phyloP scores from a whole-genome alignment of 1,140 invertebrate genomes.

The Neuroterus valhalla region DNA sequence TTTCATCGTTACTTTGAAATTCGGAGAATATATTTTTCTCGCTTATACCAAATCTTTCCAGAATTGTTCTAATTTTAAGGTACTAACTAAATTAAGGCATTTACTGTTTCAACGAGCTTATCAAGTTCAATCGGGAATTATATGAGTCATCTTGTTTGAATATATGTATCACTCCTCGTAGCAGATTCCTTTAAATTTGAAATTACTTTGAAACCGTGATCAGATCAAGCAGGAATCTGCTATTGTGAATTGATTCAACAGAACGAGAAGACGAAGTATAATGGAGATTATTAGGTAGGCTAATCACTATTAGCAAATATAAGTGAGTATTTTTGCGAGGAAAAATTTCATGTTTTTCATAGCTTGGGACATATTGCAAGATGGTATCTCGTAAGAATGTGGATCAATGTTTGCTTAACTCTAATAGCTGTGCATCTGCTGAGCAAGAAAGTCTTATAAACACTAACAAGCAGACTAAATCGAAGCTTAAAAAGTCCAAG shows the following conservation, averaged over 20 bases:
- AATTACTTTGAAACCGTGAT: too few relatives aligned
- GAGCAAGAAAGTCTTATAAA: conserved; percentile 47
- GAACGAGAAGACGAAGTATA: too few relatives aligned
- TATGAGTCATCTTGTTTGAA: too few relatives aligned
- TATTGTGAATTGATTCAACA: too few relatives aligned
- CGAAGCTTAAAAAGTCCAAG: conserved; percentile 58
- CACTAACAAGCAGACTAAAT: conserved; percentile 52
- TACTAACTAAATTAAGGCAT: background rate
- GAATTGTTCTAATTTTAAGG: conserved; percentile 18
- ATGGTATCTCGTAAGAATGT: conserved; percentile 55
- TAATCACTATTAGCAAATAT: background rate
- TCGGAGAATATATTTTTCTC: too few relatives aligned
- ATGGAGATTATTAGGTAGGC: too few relatives aligned
- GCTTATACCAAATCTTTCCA: background rate
- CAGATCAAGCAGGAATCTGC: too few relatives aligned
- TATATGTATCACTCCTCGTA: too few relatives aligned
- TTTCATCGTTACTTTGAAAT: too few relatives aligned
- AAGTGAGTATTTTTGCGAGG: background rate
- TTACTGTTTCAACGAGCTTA: too few relatives aligned
- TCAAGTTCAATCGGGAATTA: too few relatives aligned
- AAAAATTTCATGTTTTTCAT: conserved; percentile 47
- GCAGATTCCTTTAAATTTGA: too few relatives aligned
- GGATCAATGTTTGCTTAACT: conserved; percentile 47
- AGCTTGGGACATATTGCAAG: conserved; percentile 58
- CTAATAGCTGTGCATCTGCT: conserved; percentile 48